Evolutionary conservation across 2,113 vertebrate species (phyloP), one percentile per base, ranked within the genome.

Genomic region (Amia ocellicauda): DNA sequence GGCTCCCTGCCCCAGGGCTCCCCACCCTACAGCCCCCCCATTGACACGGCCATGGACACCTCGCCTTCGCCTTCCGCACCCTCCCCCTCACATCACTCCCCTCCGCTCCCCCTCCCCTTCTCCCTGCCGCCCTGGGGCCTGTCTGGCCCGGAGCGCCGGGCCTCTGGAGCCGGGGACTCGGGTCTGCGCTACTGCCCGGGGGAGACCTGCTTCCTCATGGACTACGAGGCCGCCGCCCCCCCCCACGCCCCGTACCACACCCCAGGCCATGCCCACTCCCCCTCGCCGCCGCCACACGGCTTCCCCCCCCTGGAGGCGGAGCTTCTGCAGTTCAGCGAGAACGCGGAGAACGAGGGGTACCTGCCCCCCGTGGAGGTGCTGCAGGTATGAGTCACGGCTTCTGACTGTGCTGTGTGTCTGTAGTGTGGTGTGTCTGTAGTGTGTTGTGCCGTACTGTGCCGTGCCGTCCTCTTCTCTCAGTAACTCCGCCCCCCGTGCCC

Each of bases 321-420:
- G 68, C 72, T 88, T 71, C 74, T 84, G 55, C 84, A 72, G n/a
- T 86, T 85, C 66, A 83, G 71, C 2, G 83, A 90, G 69, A 88
- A 90, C 16, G 66, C 79, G 0, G 92, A 93, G 73, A 92, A 92
- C 2, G 81, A 85, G 17, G 85, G 84, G 2, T 85, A 74, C 9
- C 73, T 83, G 57, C 80, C 84, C 2, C 71, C 88, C 11, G 67
- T 78, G 24, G 91, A 91, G 11, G 79, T 89, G 60, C 82, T 92
- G 60, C 90, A 92, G 91, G 91, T 93, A 75, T 66, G 29, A 14
- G 3, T 50, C 10, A 29, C 26, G n/a, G n/a, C n/a, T n/a, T n/a
- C n/a, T n/a, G n/a, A n/a, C n/a, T n/a, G n/a, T n/a, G n/a, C n/a
- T n/a, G n/a, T n/a, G n/a, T n/a, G n/a, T n/a, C n/a, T n/a, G n/a